phyloP scores from a whole-genome alignment of 1,140 invertebrate species.

The Temnothorax curvispinosus region DNA sequence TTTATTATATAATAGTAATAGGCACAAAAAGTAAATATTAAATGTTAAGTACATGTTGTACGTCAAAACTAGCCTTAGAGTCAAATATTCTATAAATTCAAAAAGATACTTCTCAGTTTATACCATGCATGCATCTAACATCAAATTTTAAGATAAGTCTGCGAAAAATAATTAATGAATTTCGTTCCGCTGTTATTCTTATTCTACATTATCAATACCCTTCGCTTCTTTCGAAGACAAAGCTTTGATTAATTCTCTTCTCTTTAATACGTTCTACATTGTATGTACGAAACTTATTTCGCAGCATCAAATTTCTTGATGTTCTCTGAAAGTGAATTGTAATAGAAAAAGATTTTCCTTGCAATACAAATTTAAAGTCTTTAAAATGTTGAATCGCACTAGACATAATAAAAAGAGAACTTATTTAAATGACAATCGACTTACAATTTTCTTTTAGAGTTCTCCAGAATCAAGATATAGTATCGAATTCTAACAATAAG shows the following conservation, averaged over 20 bases:
- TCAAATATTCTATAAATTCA: neutral
- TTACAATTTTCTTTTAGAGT: neutral
- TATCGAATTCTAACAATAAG: constrained; percentile 7
- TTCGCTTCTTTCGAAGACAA: neutral
- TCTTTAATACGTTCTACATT: neutral
- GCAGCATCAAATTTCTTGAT: neutral
- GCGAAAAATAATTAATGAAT: neutral
- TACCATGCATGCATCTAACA: neutral
- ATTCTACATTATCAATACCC: neutral
- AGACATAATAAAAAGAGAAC: constrained; percentile 12
- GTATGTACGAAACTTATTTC: neutral
- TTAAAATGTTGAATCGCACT: constrained; percentile 19
- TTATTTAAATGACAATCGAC: constrained; percentile 39
- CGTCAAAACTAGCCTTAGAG: neutral
- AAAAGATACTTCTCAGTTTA: neutral
- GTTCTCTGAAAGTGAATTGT: constrained; percentile 22
- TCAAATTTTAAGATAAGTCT: neutral
- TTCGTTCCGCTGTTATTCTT: neutral
- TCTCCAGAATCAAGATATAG: neutral
- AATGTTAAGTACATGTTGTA: neutral
- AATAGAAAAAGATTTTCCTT: constrained; percentile 17
- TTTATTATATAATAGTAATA: neutral
- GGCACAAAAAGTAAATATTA: neutral
- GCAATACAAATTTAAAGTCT: constrained; percentile 2
- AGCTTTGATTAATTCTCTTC: neutral